Evolutionary conservation across 2,888 invertebrate genomes (phyloP), one percentile per base, ranked within the genome.

Genomic region (Rotaria magnacalcarata): DNA sequence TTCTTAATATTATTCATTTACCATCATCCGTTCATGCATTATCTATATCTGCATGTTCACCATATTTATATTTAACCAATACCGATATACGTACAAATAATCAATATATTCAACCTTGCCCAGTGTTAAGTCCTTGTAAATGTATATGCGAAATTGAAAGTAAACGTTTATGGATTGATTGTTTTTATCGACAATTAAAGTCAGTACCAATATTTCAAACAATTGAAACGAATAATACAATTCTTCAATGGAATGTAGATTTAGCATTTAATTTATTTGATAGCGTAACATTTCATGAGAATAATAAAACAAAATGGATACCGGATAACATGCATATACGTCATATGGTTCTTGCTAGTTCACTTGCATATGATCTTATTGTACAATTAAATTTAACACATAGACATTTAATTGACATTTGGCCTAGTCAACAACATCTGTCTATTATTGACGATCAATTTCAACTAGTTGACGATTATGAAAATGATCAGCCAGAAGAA

Each of bases 151-250:
- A 80, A 80, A 47, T 80, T 11, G 80, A 80, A n/a, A 80, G 47
- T 47, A 80, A 80, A 80, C 80, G 80, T 80, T 80, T 80, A 80
- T 80, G 80, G 80, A 80, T 80, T n/a, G 80, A 80, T 80, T 80
- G 80, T 80, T 80, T 80, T 6, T 24, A 80, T 80, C 24, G 14
- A 47, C 21, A 80, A 47, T 80, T 80, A 47, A 80, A 24, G 47
- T 41, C 47, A 47, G 24, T 80, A 24, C 80, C 80, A 21, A 47
- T 80, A 47, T 67, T 67, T 19, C 5, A 14, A 19, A 67, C 16
- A 41, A 67, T 67, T 34, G 1, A 24, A 80, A 80, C 80, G n/a
- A 47, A 80, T 80, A 47, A 47, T 43, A 24, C 47, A 80, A 0
- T 43, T 47, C 21, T 80, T n/a, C 24, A 47, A n/a, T 80, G 80